A percentile compares a stretch with the other conserved stretches of the same genome.
Evolutionary conservation across 2,113 vertebrate genomes (phyloP).

Genomic region (Urocitellus parryii): DNA sequence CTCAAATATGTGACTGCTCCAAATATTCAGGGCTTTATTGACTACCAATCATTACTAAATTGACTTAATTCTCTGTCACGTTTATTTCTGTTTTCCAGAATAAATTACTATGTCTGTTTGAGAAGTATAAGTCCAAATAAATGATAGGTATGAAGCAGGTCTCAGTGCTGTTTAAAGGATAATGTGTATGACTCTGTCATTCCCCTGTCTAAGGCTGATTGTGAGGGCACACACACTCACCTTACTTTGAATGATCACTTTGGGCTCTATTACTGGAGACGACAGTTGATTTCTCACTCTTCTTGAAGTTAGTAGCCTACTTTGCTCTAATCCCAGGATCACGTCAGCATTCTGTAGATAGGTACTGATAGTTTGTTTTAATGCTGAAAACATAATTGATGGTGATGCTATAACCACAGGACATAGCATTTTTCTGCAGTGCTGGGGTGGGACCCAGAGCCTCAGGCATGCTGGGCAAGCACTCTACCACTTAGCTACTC

Average conservation of each 20-base stretch:
- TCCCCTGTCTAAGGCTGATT: neutral
- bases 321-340: neutral
- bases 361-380: neutral
- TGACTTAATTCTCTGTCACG: neutral
- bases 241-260: neutral
- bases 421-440: neutral
- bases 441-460: neutral
- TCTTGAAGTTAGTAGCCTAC: neutral
- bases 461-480: neutral
- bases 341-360: neutral
- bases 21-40: neutral
- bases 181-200: neutral
- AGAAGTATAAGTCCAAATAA: neutral
- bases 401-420: neutral
- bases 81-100: conserved; percentile 15
- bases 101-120: conserved; percentile 10
- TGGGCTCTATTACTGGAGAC: neutral
- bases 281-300: neutral
- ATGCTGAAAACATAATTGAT: neutral
- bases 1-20: neutral
- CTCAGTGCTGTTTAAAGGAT: neutral
- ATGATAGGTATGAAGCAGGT: neutral
- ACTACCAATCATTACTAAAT: conserved; percentile 1
- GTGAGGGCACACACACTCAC: neutral
- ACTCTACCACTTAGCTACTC: neutral